phyloP scores from a whole-genome alignment of 2,797 vertebrate genomes.

The Enteromius mattozi region DNA sequence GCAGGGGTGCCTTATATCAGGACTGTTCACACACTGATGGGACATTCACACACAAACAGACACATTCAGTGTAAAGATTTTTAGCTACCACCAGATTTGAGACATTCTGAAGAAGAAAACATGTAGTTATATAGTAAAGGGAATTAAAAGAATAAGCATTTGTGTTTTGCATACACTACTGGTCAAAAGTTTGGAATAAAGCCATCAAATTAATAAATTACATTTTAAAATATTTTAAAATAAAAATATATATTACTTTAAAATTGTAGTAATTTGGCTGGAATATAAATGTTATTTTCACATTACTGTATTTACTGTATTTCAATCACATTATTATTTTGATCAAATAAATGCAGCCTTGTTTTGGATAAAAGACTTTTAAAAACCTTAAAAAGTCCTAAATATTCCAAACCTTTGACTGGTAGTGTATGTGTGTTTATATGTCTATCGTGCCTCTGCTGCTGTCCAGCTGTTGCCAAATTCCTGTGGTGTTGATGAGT shows the following conservation, averaged over 20 bases:
- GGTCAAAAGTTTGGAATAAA: not conserved
- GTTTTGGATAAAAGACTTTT: not conserved
- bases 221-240: not conserved
- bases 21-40: constrained; percentile 88
- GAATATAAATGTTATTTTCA: not conserved
- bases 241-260: not conserved
- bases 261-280: not conserved
- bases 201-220: not conserved
- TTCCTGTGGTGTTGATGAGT: constrained; percentile 89
- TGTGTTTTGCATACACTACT: not conserved
- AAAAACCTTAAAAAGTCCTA: not conserved
- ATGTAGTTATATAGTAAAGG: not conserved
- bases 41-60: constrained; percentile 39
- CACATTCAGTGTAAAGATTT: not conserved
- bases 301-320: not conserved
- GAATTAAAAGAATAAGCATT: not conserved
- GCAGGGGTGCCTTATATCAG: constrained; percentile 90
- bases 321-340: not conserved
- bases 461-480: constrained; percentile 95
- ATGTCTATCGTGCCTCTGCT: constrained; percentile 78
- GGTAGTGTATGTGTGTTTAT: constrained; percentile 1
- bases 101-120: not conserved
- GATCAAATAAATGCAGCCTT: not conserved
- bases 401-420: not conserved
- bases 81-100: not conserved